A percentile compares a stretch with the other conserved stretches of the same genome.
Evolutionary conservation across 2,888 invertebrate genomes (phyloP).

Genomic region (Tinea semifulvella): DNA sequence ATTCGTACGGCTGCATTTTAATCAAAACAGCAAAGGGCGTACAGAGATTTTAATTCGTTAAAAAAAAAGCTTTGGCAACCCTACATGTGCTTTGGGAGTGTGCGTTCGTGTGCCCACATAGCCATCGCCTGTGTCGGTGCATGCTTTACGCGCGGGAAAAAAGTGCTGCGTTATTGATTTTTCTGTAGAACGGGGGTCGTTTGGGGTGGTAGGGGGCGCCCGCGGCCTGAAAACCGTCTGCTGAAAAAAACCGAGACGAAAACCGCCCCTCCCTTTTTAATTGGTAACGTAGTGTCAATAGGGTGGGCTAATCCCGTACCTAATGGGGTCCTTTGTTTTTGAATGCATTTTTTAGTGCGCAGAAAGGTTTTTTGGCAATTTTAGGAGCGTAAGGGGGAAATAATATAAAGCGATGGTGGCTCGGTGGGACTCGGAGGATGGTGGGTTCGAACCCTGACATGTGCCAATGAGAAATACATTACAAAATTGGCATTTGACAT

Average conservation of each 20-base stretch:
- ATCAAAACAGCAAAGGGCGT: slow-evolving; percentile 15
- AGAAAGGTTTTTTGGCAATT: too few species aligned
- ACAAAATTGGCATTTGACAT: too few species aligned
- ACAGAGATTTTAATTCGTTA: slow-evolving; percentile 45
- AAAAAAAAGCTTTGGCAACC: slow-evolving; percentile 32
- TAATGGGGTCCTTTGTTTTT: slow-evolving; percentile 62
- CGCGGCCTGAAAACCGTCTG: slow-evolving; percentile 67
- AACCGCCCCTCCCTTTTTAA: slow-evolving; percentile 66
- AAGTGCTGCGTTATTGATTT: slow-evolving; percentile 69
- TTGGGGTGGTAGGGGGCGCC: slow-evolving; percentile 36
- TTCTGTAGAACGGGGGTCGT: slow-evolving; percentile 57
- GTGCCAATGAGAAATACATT: too few species aligned
- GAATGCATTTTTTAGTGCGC: slow-evolving; percentile 59
- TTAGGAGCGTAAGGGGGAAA: too few species aligned
- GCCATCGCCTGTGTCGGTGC: slow-evolving; percentile 49
- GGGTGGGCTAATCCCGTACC: slow-evolving; percentile 57
- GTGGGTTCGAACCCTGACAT: too few species aligned
- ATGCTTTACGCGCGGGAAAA: slow-evolving; percentile 68
- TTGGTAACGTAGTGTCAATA: slow-evolving; percentile 68
- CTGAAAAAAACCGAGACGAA: slow-evolving; percentile 66
- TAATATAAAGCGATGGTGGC: too few species aligned
- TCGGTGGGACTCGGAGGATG: too few species aligned
- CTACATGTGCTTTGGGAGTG: slow-evolving; percentile 32
- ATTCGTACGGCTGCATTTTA: slow-evolving; percentile 40
- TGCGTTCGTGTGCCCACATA: slow-evolving; percentile 41